Conservation (phyloP, 2,797 vertebrate species). For the Heterohyrax brucei region DNA sequence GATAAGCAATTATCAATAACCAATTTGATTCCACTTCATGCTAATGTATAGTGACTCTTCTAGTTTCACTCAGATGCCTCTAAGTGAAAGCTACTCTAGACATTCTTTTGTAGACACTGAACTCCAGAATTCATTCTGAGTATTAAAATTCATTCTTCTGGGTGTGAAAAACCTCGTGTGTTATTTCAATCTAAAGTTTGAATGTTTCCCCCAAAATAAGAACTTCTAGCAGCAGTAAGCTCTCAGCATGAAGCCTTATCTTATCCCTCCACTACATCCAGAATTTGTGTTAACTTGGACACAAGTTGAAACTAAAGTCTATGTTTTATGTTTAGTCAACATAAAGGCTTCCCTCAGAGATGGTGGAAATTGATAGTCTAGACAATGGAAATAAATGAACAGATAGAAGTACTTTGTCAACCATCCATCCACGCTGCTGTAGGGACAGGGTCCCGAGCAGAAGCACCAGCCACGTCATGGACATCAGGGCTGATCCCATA, state of each 20-base stretch:
- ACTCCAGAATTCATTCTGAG: not conserved
- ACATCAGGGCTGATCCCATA: not conserved
- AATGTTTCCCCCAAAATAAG: not conserved
- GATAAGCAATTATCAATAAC: not conserved
- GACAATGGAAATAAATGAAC: not conserved
- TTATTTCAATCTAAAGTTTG: constrained; percentile 41
- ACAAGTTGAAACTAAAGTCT: constrained; percentile 1
- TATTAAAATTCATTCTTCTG: not conserved
- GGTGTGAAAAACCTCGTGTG: not conserved
- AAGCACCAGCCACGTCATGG: not conserved
- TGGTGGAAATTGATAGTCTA: not conserved
- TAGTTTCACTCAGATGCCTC: not conserved
- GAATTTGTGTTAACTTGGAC: constrained; percentile 44
- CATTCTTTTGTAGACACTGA: not conserved
- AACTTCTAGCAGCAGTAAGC: not conserved
- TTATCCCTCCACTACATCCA: not conserved
- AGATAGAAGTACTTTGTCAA: not conserved
- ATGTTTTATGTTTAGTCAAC: constrained; percentile 20
- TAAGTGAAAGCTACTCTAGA: not conserved
- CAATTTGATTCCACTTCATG: not conserved
- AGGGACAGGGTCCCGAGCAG: not conserved
- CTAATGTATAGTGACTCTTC: not conserved
- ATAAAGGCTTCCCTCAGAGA: constrained; percentile 29
- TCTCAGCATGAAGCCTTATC: not conserved
- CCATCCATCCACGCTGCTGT: not conserved